Conservation (phyloP, 2,797 vertebrate genomes). For the Schizothorax lantsangensis region DNA sequence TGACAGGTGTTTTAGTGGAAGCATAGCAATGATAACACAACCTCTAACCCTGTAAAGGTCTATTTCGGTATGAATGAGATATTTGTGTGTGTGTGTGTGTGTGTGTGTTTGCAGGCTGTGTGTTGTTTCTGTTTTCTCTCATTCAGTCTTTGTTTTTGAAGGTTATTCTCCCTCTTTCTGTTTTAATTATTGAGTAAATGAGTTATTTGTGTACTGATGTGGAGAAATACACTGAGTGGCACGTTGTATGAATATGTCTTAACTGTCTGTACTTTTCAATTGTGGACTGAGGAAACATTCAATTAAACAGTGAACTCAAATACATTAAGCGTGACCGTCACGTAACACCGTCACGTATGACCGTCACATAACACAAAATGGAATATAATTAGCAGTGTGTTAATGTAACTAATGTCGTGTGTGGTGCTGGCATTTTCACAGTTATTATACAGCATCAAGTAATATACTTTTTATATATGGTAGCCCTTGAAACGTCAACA, state of each 20-base stretch:
- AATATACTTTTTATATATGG: neutral
- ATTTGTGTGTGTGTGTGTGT: constrained; percentile 7
- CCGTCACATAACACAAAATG: neutral
- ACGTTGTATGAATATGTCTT: neutral
- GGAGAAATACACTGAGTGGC: neutral
- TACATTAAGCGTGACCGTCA: neutral
- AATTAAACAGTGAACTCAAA: neutral
- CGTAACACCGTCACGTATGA: too few relatives aligned
- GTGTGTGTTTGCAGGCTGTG: neutral
- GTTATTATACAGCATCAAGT: neutral
- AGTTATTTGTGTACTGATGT: neutral
- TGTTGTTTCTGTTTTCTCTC: constrained; percentile 13
- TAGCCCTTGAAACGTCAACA: neutral
- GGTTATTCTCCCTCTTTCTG: neutral
- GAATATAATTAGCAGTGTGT: neutral
- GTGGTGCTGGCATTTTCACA: neutral
- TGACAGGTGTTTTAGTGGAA: constrained; percentile 46
- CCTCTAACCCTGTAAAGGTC: constrained; percentile 46
- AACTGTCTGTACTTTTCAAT: neutral
- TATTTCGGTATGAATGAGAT: constrained; percentile 19
- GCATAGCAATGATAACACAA: constrained; percentile 38
- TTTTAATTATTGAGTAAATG: constrained; percentile 8
- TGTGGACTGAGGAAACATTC: neutral
- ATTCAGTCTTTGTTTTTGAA: constrained; percentile 2
- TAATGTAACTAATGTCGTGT: neutral